These are phyloP conservation scores for Gavialis gangeticus DNA, from an alignment of 2,113 vertebrate genomes.

Conservation along the genomic window DNA sequence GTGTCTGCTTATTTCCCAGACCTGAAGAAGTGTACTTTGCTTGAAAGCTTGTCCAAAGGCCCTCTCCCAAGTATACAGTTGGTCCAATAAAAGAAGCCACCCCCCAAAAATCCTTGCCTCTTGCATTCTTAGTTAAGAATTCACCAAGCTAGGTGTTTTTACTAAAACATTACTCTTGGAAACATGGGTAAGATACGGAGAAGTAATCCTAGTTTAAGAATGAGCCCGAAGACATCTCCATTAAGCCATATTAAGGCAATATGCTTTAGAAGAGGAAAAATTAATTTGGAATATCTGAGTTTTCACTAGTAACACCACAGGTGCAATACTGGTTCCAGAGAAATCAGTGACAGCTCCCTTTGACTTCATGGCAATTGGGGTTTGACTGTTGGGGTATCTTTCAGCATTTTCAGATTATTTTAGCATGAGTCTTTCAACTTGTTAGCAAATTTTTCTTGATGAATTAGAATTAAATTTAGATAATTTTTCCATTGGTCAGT, in stretches of 20 bases:
- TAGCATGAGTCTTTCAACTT: conserved; percentile 61
- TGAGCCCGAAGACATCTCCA: conserved; percentile 8
- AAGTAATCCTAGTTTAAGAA: conserved; percentile 10
- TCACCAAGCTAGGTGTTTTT: conserved; percentile 24
- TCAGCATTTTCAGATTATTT: background rate
- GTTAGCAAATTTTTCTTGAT: conserved; percentile 71
- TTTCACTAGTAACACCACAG: background rate
- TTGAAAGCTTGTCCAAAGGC: no score
- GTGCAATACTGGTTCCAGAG: background rate
- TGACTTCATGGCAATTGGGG: conserved; percentile 34
- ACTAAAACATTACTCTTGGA: background rate
- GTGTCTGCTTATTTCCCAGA: no score
- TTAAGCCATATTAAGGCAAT: background rate
- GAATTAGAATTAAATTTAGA: conserved; percentile 61
- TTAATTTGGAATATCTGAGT: conserved; percentile 14
- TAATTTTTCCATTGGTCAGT: conserved; percentile 58
- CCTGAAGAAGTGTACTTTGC: no score
- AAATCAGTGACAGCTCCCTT: conserved; percentile 5
- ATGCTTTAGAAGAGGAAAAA: conserved; percentile 18
- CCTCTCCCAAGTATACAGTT: no score
- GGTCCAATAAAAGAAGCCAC: no score
- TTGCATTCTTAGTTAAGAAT: background rate
- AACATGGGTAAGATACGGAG: background rate
- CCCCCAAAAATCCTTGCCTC: no score
- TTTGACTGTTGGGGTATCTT: conserved; percentile 39